phyloP scores from a whole-genome alignment of 2,888 invertebrate genomes.

The Drosophila conformis region DNA sequence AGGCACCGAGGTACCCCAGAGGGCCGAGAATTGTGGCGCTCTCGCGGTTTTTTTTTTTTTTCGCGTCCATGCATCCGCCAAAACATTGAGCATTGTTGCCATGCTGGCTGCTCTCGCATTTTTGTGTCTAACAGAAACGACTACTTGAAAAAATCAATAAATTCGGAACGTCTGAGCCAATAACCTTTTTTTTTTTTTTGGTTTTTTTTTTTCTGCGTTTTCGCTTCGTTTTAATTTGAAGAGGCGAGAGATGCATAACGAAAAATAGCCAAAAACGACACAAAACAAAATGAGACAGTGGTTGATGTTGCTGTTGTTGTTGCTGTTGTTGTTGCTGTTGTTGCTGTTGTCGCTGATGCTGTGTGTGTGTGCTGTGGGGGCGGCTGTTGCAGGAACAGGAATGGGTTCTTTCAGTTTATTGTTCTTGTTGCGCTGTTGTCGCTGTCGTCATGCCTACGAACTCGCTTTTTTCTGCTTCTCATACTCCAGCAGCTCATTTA shows the following conservation, averaged over 20 bases:
- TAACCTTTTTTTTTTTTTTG: slow-evolving; percentile 9
- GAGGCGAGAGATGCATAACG: slow-evolving; percentile 45
- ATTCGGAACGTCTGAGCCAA: slow-evolving; percentile 37
- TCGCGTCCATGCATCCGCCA: slow-evolving; percentile 28
- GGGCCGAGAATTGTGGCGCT: slow-evolving; percentile 16
- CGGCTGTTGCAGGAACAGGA: slow-evolving; percentile 19
- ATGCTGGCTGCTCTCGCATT: slow-evolving; percentile 34
- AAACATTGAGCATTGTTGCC: slow-evolving; percentile 44
- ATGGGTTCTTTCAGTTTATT: slow-evolving; percentile 27
- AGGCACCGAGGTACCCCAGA: neutral
- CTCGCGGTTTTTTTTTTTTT: neutral
- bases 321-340: too few species aligned
- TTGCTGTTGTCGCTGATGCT: neutral
- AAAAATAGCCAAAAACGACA: slow-evolving; percentile 20
- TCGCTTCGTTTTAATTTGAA: slow-evolving; percentile 28
- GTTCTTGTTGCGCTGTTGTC: slow-evolving; percentile 6
- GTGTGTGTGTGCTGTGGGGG: slow-evolving; percentile 1
- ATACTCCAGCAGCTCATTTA: slow-evolving; percentile 21
- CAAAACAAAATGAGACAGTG: neutral
- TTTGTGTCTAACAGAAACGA: slow-evolving; percentile 41
- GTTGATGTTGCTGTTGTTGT: too few species aligned
- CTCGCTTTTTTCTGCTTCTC: slow-evolving; percentile 6
- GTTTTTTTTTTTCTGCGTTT: neutral
- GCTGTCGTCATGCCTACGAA: slow-evolving; percentile 42
- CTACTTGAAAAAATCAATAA: slow-evolving; percentile 41